Percentiles rank a stretch among this genome's conserved stretches.
These are phyloP conservation scores for Philereme vetulata DNA, from an alignment of 2,888 invertebrate genomes.

Conservation along the genomic window DNA sequence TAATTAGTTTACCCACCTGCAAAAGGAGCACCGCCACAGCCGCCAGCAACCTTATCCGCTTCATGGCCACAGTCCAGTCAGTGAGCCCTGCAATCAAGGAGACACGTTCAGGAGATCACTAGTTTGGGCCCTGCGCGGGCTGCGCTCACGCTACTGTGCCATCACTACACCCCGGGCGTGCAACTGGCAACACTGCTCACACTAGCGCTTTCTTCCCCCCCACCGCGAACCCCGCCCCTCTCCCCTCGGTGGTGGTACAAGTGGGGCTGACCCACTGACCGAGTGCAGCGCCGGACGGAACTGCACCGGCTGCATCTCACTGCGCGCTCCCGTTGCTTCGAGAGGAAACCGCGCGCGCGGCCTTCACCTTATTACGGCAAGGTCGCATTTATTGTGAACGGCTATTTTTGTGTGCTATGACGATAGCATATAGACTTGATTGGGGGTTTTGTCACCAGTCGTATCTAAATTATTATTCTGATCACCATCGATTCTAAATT, in stretches of 20 bases:
- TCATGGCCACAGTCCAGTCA: slow-evolving; percentile 77
- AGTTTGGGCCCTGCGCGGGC: slow-evolving; percentile 55
- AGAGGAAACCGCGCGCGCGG: slow-evolving; percentile 69
- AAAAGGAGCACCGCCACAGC: slow-evolving; percentile 76
- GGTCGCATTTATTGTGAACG: slow-evolving; percentile 53
- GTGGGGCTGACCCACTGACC: slow-evolving; percentile 80
- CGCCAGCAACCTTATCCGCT: slow-evolving; percentile 78
- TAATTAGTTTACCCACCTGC: slow-evolving; percentile 61
- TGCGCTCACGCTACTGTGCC: slow-evolving; percentile 55
- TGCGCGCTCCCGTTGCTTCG: slow-evolving; percentile 68
- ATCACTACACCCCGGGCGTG: slow-evolving; percentile 38
- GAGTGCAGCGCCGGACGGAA: slow-evolving; percentile 75
- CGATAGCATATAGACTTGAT: background rate
- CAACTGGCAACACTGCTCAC: slow-evolving; percentile 44
- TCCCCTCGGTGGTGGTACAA: slow-evolving; percentile 33
- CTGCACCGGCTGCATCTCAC: slow-evolving; percentile 73
- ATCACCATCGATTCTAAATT: no score
- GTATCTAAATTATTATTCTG: no score
- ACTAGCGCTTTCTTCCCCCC: slow-evolving; percentile 38
- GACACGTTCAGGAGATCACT: slow-evolving; percentile 69
- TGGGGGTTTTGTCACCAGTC: no score
- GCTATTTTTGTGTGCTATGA: slow-evolving; percentile 14
- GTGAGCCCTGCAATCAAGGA: slow-evolving; percentile 76
- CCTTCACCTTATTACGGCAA: slow-evolving; percentile 76
- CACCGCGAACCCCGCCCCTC: slow-evolving; percentile 33